Evolutionary conservation across 1,140 invertebrate genomes (phyloP).

Genomic region (Bombus sylvicola): DNA sequence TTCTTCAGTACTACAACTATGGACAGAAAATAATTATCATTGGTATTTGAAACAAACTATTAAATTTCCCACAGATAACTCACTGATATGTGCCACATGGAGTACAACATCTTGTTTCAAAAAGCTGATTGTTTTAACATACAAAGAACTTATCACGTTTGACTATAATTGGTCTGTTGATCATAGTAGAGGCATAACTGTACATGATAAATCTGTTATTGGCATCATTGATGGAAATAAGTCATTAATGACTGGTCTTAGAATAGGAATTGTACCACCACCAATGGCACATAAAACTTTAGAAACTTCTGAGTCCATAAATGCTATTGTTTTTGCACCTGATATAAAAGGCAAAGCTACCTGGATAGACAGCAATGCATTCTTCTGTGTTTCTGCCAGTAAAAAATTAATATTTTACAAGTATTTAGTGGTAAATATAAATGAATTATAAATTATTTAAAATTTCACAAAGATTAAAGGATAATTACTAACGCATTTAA

Average conservation of each 20-base stretch:
- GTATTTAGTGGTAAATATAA: slow-evolving; percentile 57
- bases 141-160: slow-evolving; percentile 83
- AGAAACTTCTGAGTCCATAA: slow-evolving; percentile 83
- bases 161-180: slow-evolving; percentile 86
- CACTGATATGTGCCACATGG: slow-evolving; percentile 85
- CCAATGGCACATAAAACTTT: slow-evolving; percentile 89
- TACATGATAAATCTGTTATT: slow-evolving; percentile 85
- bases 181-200: slow-evolving; percentile 82
- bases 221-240: slow-evolving; percentile 91
- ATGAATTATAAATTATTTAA: slow-evolving; percentile 58
- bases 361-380: slow-evolving; percentile 78
- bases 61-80: slow-evolving; percentile 81
- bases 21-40: slow-evolving; percentile 93
- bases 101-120: slow-evolving; percentile 62
- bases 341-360: slow-evolving; percentile 53
- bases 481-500: background rate
- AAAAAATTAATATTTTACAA: slow-evolving; percentile 69
- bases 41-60: slow-evolving; percentile 94
- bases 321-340: slow-evolving; percentile 85
- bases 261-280: slow-evolving; percentile 89
- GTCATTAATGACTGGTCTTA: slow-evolving; percentile 89
- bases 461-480: background rate
- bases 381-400: slow-evolving; percentile 71
- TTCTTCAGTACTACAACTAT: slow-evolving; percentile 86
- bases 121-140: slow-evolving; percentile 74